A percentile compares a stretch with the other conserved stretches of the same genome.
These are phyloP conservation scores for Poeciliopsis presidionis DNA, from an alignment of 2,797 vertebrate genomes.

Conservation along the genomic window DNA sequence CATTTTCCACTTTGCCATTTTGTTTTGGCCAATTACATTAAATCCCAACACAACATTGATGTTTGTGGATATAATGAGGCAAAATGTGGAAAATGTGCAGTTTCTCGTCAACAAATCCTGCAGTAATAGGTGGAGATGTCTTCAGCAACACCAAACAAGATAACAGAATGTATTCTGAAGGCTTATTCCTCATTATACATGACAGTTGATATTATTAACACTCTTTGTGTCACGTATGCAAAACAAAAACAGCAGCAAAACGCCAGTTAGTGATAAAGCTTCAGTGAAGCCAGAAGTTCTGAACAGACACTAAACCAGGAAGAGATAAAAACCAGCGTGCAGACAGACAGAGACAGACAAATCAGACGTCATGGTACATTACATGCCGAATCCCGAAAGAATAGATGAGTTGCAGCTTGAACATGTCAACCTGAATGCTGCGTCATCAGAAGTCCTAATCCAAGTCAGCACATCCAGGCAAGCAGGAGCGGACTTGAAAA, in stretches of 20 bases:
- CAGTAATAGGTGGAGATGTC: conserved; percentile 13
- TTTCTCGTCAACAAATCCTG: conserved; percentile 27
- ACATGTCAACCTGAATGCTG: conserved; percentile 32
- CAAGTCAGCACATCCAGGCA: conserved; percentile 28
- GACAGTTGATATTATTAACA: background rate
- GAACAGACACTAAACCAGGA: conserved; percentile 1
- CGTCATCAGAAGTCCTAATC: conserved; percentile 28
- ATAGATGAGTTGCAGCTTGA: conserved; percentile 36
- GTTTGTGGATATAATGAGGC: background rate
- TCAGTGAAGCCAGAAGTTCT: conserved; percentile 6
- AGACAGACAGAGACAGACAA: conserved; percentile 18
- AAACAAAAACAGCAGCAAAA: background rate
- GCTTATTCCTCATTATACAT: background rate
- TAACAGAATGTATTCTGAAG: background rate
- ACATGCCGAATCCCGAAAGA: conserved; percentile 12
- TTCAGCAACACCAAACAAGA: conserved; percentile 8
- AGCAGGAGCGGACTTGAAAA: conserved; percentile 22
- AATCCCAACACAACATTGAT: background rate
- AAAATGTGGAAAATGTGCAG: background rate
- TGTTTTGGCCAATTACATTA: background rate
- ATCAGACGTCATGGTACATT: conserved; percentile 13
- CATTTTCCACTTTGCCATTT: background rate
- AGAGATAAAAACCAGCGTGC: background rate
- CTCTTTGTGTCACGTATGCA: background rate
- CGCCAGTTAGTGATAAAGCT: background rate